A percentile compares a stretch with the other conserved stretches of the same genome.
Conservation (phyloP, 2,797 vertebrate genomes). For the Bucorvus abyssinicus region DNA sequence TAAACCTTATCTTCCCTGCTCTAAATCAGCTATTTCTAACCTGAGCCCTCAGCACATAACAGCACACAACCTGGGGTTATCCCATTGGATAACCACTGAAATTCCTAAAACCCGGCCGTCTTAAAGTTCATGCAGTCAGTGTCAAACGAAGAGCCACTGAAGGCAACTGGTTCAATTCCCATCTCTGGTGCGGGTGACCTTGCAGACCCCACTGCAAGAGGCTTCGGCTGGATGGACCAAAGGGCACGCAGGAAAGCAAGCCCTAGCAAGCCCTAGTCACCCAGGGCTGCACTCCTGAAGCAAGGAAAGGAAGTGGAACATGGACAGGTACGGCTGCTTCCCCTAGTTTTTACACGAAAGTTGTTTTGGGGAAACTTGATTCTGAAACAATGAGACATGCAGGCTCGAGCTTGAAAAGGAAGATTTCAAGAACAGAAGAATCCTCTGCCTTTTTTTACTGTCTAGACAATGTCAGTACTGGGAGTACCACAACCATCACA, state of each 20-base stretch:
- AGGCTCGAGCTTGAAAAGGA: neutral
- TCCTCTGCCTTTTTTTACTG: neutral
- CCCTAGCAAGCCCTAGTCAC: neutral
- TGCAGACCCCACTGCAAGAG: neutral
- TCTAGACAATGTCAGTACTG: neutral
- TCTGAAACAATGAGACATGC: neutral
- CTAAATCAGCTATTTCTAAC: neutral
- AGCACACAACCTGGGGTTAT: neutral
- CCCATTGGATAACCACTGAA: neutral
- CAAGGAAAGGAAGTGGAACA: neutral
- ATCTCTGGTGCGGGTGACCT: neutral
- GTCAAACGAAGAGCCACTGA: neutral
- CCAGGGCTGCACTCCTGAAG: neutral
- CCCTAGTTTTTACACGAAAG: neutral
- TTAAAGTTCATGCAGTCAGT: neutral
- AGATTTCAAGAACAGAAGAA: neutral
- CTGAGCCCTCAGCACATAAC: accelerated
- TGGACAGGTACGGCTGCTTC: neutral
- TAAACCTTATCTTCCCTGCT: neutral
- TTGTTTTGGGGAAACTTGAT: neutral
- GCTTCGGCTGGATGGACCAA: neutral
- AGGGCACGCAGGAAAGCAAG: neutral
- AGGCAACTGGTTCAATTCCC: neutral
- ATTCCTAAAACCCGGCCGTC: neutral
- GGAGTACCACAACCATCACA: neutral